Conservation (phyloP, 2,113 vertebrate species). For the Phodopus roborovskii region DNA sequence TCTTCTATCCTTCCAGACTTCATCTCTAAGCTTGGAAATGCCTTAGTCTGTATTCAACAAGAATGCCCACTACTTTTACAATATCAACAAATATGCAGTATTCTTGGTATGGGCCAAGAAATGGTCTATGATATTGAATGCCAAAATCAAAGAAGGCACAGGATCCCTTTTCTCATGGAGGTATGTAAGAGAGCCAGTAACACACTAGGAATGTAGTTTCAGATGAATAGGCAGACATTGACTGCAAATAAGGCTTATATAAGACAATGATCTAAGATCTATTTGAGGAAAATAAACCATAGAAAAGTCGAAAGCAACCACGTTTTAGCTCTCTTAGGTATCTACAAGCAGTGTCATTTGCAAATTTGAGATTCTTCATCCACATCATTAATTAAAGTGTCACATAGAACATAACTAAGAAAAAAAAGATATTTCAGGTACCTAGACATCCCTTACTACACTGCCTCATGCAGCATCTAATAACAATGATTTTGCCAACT, state of each 20-base stretch:
- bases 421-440: background rate
- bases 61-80: background rate
- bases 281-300: background rate
- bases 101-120: background rate
- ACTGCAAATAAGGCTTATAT: background rate
- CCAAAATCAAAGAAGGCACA: background rate
- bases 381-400: conserved; percentile 14
- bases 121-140: background rate
- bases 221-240: background rate
- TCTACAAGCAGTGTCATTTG: background rate
- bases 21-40: background rate
- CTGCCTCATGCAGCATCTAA: background rate
- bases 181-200: background rate
- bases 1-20: background rate
- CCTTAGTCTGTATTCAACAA: background rate
- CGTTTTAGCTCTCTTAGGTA: background rate
- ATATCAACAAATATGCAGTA: background rate
- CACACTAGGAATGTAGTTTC: conserved; percentile 2
- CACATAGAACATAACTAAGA: background rate
- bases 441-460: background rate
- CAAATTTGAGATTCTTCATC: background rate
- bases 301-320: background rate
- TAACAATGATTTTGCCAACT: background rate
- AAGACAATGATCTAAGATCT: background rate
- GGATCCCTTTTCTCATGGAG: background rate